A percentile compares a stretch with the other conserved stretches of the same genome.
These are phyloP conservation scores for Lampropteryx suffumata DNA, from an alignment of 2,888 invertebrate genomes.

Conservation along the genomic window DNA sequence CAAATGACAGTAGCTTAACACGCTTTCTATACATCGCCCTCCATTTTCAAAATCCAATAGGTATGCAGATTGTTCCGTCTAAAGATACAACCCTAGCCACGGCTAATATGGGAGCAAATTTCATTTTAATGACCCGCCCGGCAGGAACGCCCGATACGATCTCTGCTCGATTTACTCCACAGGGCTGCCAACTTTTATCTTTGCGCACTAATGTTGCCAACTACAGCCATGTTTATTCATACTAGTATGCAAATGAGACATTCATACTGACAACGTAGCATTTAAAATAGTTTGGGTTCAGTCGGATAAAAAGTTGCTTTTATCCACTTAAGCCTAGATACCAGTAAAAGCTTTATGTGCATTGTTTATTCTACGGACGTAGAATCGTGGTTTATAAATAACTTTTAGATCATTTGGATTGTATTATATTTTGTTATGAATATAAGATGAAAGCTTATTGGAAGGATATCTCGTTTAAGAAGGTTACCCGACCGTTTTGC, in stretches of 20 bases:
- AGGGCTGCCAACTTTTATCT: constrained; percentile 51
- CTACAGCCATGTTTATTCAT: constrained; percentile 29
- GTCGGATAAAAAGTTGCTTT: constrained; percentile 1
- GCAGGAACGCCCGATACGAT: constrained; percentile 55
- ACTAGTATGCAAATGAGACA: constrained; percentile 27
- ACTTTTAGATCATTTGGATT: too few species aligned
- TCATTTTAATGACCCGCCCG: constrained; percentile 73
- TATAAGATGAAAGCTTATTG: neutral
- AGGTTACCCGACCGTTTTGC: neutral
- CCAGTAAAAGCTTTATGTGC: too few species aligned
- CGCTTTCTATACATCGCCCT: too few species aligned
- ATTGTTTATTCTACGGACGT: too few species aligned
- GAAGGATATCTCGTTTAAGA: neutral
- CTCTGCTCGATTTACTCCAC: constrained; percentile 59
- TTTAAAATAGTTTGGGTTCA: constrained; percentile 14
- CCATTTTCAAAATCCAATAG: too few species aligned
- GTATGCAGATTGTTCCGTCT: constrained; percentile 27
- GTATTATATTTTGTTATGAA: too few species aligned
- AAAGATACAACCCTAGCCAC: constrained; percentile 37
- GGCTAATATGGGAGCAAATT: constrained; percentile 67
- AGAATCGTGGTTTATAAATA: too few species aligned
- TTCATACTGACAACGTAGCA: constrained; percentile 20
- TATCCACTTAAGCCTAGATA: too few species aligned
- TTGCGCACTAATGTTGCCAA: constrained; percentile 27
- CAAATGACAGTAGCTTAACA: too few species aligned